Base-by-base conservation (phyloP, 2,113 vertebrate genomes). In the Colistium nudipinnis region DNA sequence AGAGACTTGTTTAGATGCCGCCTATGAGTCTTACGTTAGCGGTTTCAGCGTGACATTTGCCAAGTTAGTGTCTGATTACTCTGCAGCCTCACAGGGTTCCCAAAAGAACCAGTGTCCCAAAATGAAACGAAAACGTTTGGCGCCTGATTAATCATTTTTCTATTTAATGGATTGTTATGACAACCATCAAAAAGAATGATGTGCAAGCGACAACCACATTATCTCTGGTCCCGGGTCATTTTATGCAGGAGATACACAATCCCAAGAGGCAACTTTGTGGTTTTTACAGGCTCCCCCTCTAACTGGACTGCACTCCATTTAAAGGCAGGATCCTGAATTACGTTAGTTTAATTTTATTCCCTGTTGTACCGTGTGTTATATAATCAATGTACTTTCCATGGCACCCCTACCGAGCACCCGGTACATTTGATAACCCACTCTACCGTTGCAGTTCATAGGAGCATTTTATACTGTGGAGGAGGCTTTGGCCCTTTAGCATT, bases 201-300 rank as follows among this genome's bases (percentile, higher is more conserved):
- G 24, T 70, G 62, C 36, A 61, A 27, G 27, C 4, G 12, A 38
- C 52, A 66, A 56, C 56, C 45, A 74, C 70, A 68, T 62, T 14
- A 69, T 80, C 81, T 59, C 82, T 75, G 54, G 62, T 71, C 53
- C 48, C 39, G 35, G 72, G 69, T 43, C 56, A 71, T 53, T n/a
- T 9, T 38, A 63, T 62, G 6, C 12, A 36, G 52, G 59, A 52
- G 30, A 74, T 55, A 55, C 61, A 72, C 30, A 48, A 39, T 30
- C 67, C 43, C 61, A 44, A 57, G 55, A 59, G 60, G 63, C 55
- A 70, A 62, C 56, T 64, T 63, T 53, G 71, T 72, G 69, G 38
- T 77, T 81, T n/a, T 73, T 55, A 36, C 19, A 22, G 13, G 12
- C 52, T 60, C 39, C 62, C 41, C 54, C 35, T 54, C 53, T 62